phyloP scores from a whole-genome alignment of 2,888 invertebrate genomes.

The Drosophila diplacantha region DNA sequence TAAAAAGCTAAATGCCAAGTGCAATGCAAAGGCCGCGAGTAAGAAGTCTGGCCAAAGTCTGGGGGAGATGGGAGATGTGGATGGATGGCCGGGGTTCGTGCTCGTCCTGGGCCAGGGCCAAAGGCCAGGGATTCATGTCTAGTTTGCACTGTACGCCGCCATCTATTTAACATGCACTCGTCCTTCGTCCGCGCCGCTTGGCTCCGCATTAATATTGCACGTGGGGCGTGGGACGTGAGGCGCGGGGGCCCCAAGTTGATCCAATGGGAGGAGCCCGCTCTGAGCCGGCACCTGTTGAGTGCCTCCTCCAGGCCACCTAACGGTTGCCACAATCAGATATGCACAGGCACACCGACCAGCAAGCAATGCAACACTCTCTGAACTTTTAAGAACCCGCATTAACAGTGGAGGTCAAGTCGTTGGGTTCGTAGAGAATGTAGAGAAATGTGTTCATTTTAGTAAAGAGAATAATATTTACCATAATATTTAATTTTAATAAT shows the following conservation, averaged over 20 bases:
- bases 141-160: slow-evolving; percentile 53
- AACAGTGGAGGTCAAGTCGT: background rate
- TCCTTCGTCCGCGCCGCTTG: slow-evolving; percentile 27
- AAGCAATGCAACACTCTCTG: slow-evolving; percentile 11
- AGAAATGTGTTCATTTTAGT: background rate
- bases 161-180: slow-evolving; percentile 64
- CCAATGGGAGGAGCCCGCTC: slow-evolving; percentile 19
- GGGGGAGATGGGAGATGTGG: slow-evolving; percentile 6
- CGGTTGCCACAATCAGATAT: slow-evolving; percentile 32
- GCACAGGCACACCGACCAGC: slow-evolving; percentile 10
- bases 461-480: background rate
- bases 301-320: slow-evolving; percentile 2
- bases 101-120: slow-evolving; percentile 12
- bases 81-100: background rate
- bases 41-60: slow-evolving; percentile 10
- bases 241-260: slow-evolving; percentile 11
- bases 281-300: slow-evolving; percentile 49
- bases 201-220: slow-evolving; percentile 51
- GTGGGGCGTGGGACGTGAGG: background rate
- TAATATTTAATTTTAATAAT: background rate
- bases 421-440: background rate
- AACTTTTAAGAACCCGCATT: slow-evolving; percentile 1
- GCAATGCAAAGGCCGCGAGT: slow-evolving; percentile 30
- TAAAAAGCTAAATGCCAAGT: slow-evolving; percentile 34
- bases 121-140: slow-evolving; percentile 14